Conservation (phyloP, 2,797 vertebrate genomes). For the Rhinella marina region DNA sequence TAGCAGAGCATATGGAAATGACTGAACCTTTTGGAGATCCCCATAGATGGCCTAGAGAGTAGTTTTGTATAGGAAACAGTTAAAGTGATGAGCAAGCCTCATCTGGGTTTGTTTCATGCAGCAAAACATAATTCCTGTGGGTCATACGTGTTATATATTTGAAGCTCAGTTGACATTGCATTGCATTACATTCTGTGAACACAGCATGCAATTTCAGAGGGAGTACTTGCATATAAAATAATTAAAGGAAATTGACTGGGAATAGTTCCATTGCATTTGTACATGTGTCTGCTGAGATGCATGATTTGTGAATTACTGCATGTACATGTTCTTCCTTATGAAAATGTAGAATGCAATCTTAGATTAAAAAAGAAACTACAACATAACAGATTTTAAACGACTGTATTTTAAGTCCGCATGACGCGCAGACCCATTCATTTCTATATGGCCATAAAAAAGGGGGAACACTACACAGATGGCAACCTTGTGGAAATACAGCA, state of each 20-base stretch:
- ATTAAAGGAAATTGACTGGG: background rate
- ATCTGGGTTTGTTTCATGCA: constrained; percentile 12
- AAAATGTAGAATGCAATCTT: background rate
- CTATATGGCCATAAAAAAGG: no score
- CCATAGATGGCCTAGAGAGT: background rate
- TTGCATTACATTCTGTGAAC: constrained; percentile 5
- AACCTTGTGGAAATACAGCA: no score
- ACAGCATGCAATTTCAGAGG: constrained; percentile 4
- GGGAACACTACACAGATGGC: no score
- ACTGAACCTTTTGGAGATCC: background rate
- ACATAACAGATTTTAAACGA: background rate
- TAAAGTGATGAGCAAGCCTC: background rate
- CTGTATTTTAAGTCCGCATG: no score
- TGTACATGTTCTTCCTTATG: background rate
- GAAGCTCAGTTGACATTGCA: constrained; percentile 17
- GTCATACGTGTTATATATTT: constrained; percentile 5
- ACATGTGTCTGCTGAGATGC: background rate
- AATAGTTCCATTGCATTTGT: background rate
- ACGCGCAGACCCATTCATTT: no score
- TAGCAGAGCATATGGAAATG: background rate
- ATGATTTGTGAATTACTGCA: background rate
- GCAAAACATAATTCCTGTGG: constrained; percentile 7
- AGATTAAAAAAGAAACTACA: background rate
- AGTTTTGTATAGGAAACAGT: background rate
- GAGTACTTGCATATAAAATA: background rate